Conservation (phyloP, 2,888 invertebrate species). For the Catocala fraxini region DNA sequence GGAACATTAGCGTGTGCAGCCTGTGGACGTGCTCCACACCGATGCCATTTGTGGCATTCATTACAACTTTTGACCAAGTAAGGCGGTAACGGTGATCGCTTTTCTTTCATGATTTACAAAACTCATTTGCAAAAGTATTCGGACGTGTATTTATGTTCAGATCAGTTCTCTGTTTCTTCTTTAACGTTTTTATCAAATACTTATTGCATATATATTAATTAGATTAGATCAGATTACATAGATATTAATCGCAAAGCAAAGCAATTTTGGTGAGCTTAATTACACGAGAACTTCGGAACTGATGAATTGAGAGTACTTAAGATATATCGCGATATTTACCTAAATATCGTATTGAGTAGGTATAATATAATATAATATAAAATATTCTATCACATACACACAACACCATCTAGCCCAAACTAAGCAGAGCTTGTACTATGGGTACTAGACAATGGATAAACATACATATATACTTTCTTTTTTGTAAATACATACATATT, state of each 20-base stretch:
- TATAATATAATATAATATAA: too few relatives aligned
- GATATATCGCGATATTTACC: background rate
- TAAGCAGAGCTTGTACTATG: too few relatives aligned
- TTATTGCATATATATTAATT: too few relatives aligned
- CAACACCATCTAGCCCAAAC: too few relatives aligned
- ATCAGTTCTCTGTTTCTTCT: slow-evolving; percentile 22
- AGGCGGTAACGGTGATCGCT: slow-evolving; percentile 58
- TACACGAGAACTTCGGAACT: background rate
- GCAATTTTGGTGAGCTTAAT: slow-evolving; percentile 1
- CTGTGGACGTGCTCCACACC: slow-evolving; percentile 52
- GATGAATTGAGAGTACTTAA: too few relatives aligned
- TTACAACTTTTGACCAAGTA: slow-evolving; percentile 71
- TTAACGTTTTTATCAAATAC: slow-evolving; percentile 1
- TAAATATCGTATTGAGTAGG: background rate
- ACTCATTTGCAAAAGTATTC: slow-evolving; percentile 57
- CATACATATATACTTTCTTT: too few relatives aligned
- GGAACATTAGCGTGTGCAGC: slow-evolving; percentile 69
- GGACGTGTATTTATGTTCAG: slow-evolving; percentile 32
- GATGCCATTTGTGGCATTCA: slow-evolving; percentile 70
- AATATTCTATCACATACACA: too few relatives aligned
- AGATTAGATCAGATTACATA: too few relatives aligned
- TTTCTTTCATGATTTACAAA: slow-evolving; percentile 66
- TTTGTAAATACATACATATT: too few relatives aligned
- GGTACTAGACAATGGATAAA: too few relatives aligned
- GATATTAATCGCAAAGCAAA: background rate